These are phyloP conservation scores for Tiliqua scincoides DNA, from an alignment of 2,113 vertebrate genomes.

Conservation along the genomic window DNA sequence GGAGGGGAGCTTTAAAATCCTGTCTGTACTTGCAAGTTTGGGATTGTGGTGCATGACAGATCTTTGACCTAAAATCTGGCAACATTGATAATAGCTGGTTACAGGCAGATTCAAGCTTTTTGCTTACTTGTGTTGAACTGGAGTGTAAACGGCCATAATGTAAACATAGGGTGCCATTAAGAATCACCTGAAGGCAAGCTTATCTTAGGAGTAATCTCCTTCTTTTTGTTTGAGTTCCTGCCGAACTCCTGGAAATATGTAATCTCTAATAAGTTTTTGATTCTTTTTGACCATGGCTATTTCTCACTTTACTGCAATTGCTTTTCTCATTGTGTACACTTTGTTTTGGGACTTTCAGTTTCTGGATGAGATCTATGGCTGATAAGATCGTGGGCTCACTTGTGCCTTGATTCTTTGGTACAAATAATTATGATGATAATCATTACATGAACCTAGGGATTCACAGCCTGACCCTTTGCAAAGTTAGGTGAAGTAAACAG, in stretches of 20 bases:
- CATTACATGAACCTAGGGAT: neutral
- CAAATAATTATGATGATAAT: neutral
- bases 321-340: neutral
- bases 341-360: too few species aligned
- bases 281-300: too few species aligned
- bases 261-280: neutral
- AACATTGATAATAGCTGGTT: neutral
- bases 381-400: neutral
- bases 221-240: neutral
- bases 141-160: neutral
- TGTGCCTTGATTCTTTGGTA: neutral
- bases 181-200: neutral
- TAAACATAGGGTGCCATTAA: neutral
- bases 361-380: neutral
- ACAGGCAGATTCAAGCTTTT: neutral
- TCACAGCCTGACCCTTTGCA: neutral
- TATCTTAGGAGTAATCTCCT: neutral
- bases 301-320: neutral
- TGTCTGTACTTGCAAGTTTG: too few species aligned
- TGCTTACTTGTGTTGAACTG: neutral
- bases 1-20: too few species aligned
- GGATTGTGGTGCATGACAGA: too few species aligned
- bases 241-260: neutral
- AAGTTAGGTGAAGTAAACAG: too few species aligned
- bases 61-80: too few species aligned